Evolutionary conservation across 1,140 invertebrate genomes (phyloP).

Genomic region (Micrasema minimum): DNA sequence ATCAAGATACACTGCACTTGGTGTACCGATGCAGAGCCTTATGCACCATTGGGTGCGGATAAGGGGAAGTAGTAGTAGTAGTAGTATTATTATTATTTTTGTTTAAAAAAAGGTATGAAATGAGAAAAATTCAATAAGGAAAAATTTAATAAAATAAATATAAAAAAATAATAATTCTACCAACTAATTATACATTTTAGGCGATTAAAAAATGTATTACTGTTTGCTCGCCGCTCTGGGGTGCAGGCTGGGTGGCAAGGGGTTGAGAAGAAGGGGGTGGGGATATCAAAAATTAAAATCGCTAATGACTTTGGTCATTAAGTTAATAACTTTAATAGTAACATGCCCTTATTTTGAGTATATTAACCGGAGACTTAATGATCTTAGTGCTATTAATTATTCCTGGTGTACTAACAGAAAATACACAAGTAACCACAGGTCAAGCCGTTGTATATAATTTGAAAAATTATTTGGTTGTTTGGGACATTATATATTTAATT

Average conservation of each 20-base stretch:
- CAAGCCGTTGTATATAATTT: slow-evolving; percentile 10
- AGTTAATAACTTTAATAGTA: slow-evolving; percentile 54
- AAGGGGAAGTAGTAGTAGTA: too few species aligned
- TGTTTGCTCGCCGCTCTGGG: slow-evolving; percentile 32
- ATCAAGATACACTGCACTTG: too few species aligned
- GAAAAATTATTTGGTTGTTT: slow-evolving; percentile 22
- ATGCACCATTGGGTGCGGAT: too few species aligned
- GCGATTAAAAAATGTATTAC: slow-evolving; percentile 43
- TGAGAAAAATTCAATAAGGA: too few species aligned
- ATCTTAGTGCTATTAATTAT: slow-evolving; percentile 52
- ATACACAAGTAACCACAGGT: slow-evolving; percentile 1
- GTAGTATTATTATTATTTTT: too few species aligned
- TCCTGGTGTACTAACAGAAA: slow-evolving; percentile 15
- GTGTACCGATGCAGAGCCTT: too few species aligned
- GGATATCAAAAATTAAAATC: slow-evolving; percentile 55
- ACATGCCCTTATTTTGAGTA: slow-evolving; percentile 53
- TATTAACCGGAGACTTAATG: slow-evolving; percentile 52
- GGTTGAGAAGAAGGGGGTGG: slow-evolving; percentile 46
- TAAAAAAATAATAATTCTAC: slow-evolving; percentile 48
- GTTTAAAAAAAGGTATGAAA: too few species aligned
- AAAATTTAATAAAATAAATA: too few species aligned
- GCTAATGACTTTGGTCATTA: slow-evolving; percentile 54
- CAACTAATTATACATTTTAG: slow-evolving; percentile 54
- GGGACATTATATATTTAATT: slow-evolving; percentile 2
- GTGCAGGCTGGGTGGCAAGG: slow-evolving; percentile 6